These are phyloP conservation scores for Pocillopora damicornis DNA, from an alignment of 64 coral and sea anemone species.

Conservation along the genomic window DNA sequence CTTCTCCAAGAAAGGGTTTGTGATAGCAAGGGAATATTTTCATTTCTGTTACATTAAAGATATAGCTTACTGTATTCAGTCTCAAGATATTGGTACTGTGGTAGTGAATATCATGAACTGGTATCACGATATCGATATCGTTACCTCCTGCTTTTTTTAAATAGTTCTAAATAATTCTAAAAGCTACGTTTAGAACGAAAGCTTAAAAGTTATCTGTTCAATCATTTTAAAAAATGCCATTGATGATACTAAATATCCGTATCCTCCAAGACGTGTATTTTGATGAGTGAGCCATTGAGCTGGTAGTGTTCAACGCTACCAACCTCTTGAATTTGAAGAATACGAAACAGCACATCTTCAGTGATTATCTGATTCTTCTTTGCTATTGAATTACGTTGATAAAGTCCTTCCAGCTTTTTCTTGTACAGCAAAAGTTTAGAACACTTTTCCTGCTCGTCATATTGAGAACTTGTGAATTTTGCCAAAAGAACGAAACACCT, in stretches of 20 bases:
- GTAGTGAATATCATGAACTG: too few species aligned
- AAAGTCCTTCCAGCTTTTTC: constrained; percentile 15
- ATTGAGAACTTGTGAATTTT: background rate
- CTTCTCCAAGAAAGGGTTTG: too few species aligned
- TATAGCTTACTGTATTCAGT: too few species aligned
- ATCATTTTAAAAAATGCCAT: background rate
- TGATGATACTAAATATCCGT: constrained; percentile 1
- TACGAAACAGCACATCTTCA: constrained; percentile 18
- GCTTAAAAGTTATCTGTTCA: too few species aligned
- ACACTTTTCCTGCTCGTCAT: constrained; percentile 15
- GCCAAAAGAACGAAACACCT: constrained; percentile 20
- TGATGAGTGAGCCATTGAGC: background rate
- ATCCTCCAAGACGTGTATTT: constrained; percentile 14
- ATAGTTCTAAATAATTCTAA: too few species aligned
- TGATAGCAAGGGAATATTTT: too few species aligned
- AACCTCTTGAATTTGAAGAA: constrained; percentile 42
- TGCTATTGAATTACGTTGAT: constrained; percentile 4
- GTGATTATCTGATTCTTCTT: background rate
- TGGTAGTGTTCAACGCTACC: background rate
- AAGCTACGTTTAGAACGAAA: too few species aligned
- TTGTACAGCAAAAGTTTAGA: constrained; percentile 10
- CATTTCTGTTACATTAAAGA: too few species aligned
- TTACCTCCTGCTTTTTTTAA: too few species aligned
- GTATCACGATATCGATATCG: too few species aligned
- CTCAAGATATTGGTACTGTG: too few species aligned